Conservation (phyloP, 2,888 invertebrate species). For the Drosophila anomalipes region DNA sequence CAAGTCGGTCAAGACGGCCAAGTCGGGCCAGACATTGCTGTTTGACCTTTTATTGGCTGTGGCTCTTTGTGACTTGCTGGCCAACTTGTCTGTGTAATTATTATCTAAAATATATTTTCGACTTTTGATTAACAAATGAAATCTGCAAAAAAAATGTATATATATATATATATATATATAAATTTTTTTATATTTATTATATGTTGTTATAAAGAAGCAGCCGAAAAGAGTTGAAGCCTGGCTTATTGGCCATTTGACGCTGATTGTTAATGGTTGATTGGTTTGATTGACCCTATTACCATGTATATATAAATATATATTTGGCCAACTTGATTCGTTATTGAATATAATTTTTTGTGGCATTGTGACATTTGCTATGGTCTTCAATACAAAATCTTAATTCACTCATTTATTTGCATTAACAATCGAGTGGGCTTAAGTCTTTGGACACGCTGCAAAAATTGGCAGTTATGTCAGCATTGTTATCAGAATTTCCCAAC, state of each 20-base stretch:
- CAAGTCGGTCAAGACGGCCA: slow-evolving; percentile 76
- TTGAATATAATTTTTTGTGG: slow-evolving; percentile 64
- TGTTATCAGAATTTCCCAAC: slow-evolving; percentile 47
- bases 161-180: slow-evolving; percentile 1
- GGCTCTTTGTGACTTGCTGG: slow-evolving; percentile 20
- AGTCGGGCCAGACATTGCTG: slow-evolving; percentile 68
- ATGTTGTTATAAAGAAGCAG: slow-evolving; percentile 31
- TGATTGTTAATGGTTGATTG: slow-evolving; percentile 45
- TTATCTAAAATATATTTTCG: slow-evolving; percentile 71
- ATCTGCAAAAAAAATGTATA: slow-evolving; percentile 48
- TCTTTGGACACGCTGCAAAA: slow-evolving; percentile 9
- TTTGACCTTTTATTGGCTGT: slow-evolving; percentile 72
- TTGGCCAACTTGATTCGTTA: slow-evolving; percentile 36
- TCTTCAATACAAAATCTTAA: slow-evolving; percentile 9
- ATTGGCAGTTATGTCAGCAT: slow-evolving; percentile 20
- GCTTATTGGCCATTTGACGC: slow-evolving; percentile 43
- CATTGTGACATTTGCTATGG: slow-evolving; percentile 70
- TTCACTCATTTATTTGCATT: slow-evolving; percentile 1
- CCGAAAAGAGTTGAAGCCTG: slow-evolving; percentile 41
- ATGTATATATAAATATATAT: slow-evolving; percentile 53
- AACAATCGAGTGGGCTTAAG: slow-evolving; percentile 14
- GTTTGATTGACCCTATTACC: slow-evolving; percentile 74
- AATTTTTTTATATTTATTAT: slow-evolving; percentile 2
- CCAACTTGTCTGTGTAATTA: slow-evolving; percentile 70
- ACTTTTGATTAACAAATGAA: slow-evolving; percentile 72